These are phyloP conservation scores for Melipona quadrifasciata DNA, from an alignment of 1,140 invertebrate genomes.

Conservation along the genomic window DNA sequence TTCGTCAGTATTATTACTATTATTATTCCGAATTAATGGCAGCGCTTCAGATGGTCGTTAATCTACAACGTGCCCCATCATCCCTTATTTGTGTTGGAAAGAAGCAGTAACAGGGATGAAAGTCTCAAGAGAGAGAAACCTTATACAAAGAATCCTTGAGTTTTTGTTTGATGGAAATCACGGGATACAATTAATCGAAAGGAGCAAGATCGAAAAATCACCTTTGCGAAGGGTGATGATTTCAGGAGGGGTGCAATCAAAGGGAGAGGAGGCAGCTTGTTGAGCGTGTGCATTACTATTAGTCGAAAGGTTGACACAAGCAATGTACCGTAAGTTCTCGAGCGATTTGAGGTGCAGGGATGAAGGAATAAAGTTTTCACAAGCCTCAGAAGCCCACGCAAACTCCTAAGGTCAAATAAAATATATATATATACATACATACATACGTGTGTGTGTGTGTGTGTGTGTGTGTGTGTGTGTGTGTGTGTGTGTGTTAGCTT, in stretches of 20 bases:
- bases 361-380: background rate
- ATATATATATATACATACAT: no score
- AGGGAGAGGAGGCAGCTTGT: background rate
- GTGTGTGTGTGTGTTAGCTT: no score
- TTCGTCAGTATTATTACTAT: background rate
- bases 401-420: background rate
- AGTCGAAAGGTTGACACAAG: background rate
- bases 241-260: background rate
- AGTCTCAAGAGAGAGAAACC: background rate
- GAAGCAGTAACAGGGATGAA: rapidly evolving
- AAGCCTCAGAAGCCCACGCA: background rate
- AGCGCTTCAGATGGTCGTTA: background rate
- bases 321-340: background rate
- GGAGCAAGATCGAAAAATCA: background rate
- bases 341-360: background rate
- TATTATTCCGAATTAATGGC: conserved; percentile 6
- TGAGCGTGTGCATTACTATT: background rate
- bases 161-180: background rate
- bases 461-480: no score
- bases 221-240: background rate
- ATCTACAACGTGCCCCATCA: background rate
- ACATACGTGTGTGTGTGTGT: no score
- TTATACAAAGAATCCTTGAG: no score
- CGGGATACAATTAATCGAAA: background rate
- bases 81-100: background rate